Percentiles rank a stretch among this genome's conserved stretches.
phyloP scores from a whole-genome alignment of 1,140 invertebrate genomes.

The Drosophila takahashii region DNA sequence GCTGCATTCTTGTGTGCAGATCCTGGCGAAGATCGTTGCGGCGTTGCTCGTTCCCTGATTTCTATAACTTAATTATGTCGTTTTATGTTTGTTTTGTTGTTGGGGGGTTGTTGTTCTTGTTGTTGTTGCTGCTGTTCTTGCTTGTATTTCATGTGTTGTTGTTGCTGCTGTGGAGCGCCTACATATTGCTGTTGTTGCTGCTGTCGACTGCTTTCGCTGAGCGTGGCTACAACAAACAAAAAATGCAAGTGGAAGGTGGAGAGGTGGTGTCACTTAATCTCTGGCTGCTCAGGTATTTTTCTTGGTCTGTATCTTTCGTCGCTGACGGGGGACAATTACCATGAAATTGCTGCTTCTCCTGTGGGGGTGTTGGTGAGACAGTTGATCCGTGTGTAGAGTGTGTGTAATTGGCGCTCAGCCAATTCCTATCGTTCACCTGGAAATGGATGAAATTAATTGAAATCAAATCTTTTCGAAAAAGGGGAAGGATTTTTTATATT shows the following conservation, averaged over 20 bases:
- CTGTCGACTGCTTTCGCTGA: constrained; percentile 76
- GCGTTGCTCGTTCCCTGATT: constrained; percentile 29
- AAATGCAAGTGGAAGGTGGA: constrained; percentile 71
- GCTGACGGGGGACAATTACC: constrained; percentile 61
- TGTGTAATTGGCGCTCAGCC: constrained; percentile 13
- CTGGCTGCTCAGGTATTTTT: constrained; percentile 22
- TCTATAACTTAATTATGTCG: constrained; percentile 13
- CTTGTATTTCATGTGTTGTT: constrained; percentile 37
- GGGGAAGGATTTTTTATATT: background rate
- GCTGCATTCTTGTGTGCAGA: constrained; percentile 69
- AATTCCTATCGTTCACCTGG: constrained; percentile 18
- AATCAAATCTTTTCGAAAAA: constrained; percentile 15
- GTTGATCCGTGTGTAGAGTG: constrained; percentile 10
- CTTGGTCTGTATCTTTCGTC: constrained; percentile 26
- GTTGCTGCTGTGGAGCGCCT: constrained; percentile 50
- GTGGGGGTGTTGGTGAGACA: constrained; percentile 1
- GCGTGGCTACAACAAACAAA: constrained; percentile 73
- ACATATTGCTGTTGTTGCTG: constrained; percentile 74
- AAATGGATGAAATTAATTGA: constrained; percentile 1
- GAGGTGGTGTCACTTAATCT: constrained; percentile 55
- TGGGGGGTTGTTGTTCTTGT: constrained; percentile 20
- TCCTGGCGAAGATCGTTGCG: constrained; percentile 42
- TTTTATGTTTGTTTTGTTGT: constrained; percentile 5
- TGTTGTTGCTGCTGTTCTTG: constrained; percentile 49
- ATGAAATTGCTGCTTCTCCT: constrained; percentile 32